Conservation (phyloP, 2,888 invertebrate species). For the Cephus rjabovi region DNA sequence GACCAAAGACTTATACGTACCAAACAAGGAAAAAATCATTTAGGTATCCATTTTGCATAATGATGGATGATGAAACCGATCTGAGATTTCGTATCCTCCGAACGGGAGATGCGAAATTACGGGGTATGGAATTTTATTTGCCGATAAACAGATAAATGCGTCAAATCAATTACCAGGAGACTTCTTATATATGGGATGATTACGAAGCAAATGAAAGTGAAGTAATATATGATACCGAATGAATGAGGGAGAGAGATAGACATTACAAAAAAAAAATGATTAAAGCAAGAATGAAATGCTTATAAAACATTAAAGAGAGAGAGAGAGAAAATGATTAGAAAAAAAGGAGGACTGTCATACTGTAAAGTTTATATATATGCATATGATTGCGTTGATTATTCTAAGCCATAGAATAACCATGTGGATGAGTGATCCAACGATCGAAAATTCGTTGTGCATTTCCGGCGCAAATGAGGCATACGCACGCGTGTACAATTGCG, state of each 20-base stretch:
- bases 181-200: background rate
- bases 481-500: background rate
- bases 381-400: slow-evolving; percentile 52
- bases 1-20: slow-evolving; percentile 60
- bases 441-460: slow-evolving; percentile 1
- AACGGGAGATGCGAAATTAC: background rate
- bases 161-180: background rate
- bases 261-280: background rate
- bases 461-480: slow-evolving; percentile 15
- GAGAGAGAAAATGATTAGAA: background rate
- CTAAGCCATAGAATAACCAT: slow-evolving; percentile 33
- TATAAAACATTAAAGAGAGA: background rate
- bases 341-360: slow-evolving; percentile 52
- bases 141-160: background rate
- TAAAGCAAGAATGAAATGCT: background rate
- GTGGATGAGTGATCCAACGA: slow-evolving; percentile 5
- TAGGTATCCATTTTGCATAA: background rate
- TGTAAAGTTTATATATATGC: slow-evolving; percentile 56
- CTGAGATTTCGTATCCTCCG: background rate
- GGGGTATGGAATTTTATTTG: background rate
- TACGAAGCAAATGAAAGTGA: background rate
- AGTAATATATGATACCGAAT: background rate
- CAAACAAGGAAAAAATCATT: background rate
- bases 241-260: background rate
- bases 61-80: background rate